Conservation (phyloP, 2,113 vertebrate species). For the Protobothrops mucrosquamatus region DNA sequence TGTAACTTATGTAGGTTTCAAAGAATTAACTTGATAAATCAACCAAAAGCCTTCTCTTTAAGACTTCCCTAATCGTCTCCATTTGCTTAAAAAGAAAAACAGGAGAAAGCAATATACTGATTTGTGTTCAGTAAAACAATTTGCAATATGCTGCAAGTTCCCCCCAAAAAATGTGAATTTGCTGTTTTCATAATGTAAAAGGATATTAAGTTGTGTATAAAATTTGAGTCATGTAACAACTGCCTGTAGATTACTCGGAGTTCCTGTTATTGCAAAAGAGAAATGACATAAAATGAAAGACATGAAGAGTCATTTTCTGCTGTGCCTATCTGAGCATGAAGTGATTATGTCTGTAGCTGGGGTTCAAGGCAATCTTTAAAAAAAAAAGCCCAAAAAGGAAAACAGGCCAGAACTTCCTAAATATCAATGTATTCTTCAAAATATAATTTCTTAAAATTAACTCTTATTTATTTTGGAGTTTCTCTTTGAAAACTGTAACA, state of each 20-base stretch:
- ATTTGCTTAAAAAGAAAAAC: not conserved
- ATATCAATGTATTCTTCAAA: not conserved
- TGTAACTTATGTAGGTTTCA: not conserved
- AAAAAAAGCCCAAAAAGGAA: not conserved
- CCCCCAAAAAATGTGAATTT: not conserved
- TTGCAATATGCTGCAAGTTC: not conserved
- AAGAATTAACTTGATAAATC: not conserved
- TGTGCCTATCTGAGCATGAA: not conserved
- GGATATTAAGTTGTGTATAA: not conserved
- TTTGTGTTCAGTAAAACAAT: not conserved
- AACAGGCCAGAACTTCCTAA: not conserved
- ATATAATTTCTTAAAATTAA: not conserved
- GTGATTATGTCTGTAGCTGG: not conserved
- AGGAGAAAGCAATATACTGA: not conserved
- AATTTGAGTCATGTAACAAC: not conserved
- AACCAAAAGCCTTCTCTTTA: not conserved
- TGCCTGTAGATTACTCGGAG: constrained; percentile 47
- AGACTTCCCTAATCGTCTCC: not conserved
- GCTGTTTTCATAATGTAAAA: not conserved
- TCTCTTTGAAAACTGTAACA: not conserved
- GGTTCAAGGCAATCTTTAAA: not conserved
- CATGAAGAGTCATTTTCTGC: not conserved
- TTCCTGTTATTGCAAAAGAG: constrained; percentile 1
- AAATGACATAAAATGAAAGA: not conserved
- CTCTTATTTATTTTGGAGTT: not conserved